These are phyloP conservation scores for Drosophila ambigua DNA, from an alignment of 1,140 invertebrate species.

Conservation along the genomic window DNA sequence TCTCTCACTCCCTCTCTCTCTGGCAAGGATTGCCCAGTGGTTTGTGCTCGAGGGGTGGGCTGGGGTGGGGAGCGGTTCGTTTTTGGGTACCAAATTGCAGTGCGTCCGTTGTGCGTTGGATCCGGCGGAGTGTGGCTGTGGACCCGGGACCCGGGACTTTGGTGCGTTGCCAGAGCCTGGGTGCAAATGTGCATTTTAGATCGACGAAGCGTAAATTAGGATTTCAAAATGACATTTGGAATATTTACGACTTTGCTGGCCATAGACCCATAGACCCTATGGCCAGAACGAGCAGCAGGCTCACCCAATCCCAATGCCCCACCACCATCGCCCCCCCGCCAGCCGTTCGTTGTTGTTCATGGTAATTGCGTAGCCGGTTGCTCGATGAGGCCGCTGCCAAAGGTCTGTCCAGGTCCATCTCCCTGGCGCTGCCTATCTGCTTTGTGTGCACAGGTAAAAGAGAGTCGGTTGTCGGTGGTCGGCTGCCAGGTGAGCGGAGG, in stretches of 20 bases:
- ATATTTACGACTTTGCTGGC: constrained; percentile 82
- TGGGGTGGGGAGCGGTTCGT: neutral
- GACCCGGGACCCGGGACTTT: constrained; percentile 39
- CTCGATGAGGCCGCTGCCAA: constrained; percentile 29
- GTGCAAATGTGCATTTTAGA: constrained; percentile 82
- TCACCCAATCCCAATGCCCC: neutral
- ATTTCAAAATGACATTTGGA: constrained; percentile 84
- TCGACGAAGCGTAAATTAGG: constrained; percentile 84
- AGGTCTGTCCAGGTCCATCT: too few relatives aligned
- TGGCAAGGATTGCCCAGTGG: constrained; percentile 48
- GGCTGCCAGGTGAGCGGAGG: constrained; percentile 2
- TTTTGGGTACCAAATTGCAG: constrained; percentile 54
- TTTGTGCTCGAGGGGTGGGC: neutral
- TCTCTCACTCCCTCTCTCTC: neutral
- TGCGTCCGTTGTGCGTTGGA: constrained; percentile 53
- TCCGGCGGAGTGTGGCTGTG: neutral
- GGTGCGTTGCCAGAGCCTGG: constrained; percentile 59
- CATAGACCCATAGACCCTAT: constrained; percentile 21
- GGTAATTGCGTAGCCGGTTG: constrained; percentile 73
- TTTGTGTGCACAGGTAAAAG: constrained; percentile 44
- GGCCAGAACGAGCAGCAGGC: constrained; percentile 5
- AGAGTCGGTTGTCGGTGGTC: constrained; percentile 3
- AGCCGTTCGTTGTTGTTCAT: constrained; percentile 68
- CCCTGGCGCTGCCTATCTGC: constrained; percentile 39
- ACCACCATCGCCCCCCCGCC: neutral